A percentile compares a stretch with the other conserved stretches of the same genome.
These are phyloP conservation scores for Hemicordylus capensis DNA, from an alignment of 2,113 vertebrate species.

Conservation along the genomic window DNA sequence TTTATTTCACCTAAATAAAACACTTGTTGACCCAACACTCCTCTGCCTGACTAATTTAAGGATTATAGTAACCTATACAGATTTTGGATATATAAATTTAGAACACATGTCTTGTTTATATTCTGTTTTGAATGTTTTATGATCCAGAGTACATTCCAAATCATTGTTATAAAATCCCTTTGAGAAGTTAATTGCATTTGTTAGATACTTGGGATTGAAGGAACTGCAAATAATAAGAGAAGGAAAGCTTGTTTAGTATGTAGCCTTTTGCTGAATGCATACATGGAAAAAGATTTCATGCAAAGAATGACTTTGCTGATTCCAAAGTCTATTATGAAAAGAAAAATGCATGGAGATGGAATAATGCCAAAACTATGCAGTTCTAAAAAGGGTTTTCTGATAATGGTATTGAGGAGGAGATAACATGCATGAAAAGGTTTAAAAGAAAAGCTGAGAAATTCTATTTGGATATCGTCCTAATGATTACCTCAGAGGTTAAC, in stretches of 20 bases:
- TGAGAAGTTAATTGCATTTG: constrained; percentile 58
- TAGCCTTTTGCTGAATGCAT: constrained; percentile 33
- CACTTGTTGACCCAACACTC: background rate
- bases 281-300: constrained; percentile 52
- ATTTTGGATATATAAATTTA: constrained; percentile 29
- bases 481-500: constrained; percentile 5
- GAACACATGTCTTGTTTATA: constrained; percentile 22
- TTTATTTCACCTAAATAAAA: background rate
- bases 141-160: constrained; percentile 46
- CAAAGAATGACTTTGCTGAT: constrained; percentile 59
- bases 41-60: background rate
- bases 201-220: constrained; percentile 57
- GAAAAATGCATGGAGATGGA: constrained; percentile 33
- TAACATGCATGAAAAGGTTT: background rate
- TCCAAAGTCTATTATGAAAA: constrained; percentile 7
- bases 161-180: constrained; percentile 44
- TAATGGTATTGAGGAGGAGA: background rate
- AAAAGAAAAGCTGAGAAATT: background rate
- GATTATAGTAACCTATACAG: background rate
- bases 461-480: background rate
- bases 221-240: constrained; percentile 46
- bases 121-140: constrained; percentile 23
- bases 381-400: background rate
- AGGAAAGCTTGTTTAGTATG: constrained; percentile 36
- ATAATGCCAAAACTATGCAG: background rate